Percentiles rank a stretch among this genome's conserved stretches.
Evolutionary conservation across 2,888 invertebrate species (phyloP).

Genomic region (Oxystoma pomonae): DNA sequence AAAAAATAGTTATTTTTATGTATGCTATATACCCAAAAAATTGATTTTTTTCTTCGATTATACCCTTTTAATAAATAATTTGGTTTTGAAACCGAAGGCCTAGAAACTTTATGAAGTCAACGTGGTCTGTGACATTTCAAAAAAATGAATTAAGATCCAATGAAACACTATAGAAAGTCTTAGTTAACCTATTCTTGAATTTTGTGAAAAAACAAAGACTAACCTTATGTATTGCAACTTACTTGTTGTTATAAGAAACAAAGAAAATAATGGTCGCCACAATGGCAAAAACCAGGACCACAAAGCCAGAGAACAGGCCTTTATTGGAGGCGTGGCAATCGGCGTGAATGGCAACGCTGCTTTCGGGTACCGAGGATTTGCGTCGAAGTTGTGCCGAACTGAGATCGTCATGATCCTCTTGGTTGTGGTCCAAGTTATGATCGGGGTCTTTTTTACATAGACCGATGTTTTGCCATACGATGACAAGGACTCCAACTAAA

Average conservation of each 20-base stretch:
- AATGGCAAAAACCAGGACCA: conserved; percentile 53
- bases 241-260: conserved; percentile 49
- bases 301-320: conserved; percentile 65
- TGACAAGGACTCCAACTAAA: conserved; percentile 66
- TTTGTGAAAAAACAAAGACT: no score
- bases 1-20: no score
- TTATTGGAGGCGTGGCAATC: conserved; percentile 76
- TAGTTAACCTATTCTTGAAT: no score
- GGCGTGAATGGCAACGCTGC: conserved; percentile 48
- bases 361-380: conserved; percentile 29
- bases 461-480: conserved; percentile 72
- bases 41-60: no score
- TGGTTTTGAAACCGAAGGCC: no score
- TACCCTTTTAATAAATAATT: no score
- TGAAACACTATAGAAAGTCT: no score
- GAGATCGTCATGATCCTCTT: neutral
- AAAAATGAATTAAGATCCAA: no score
- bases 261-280: conserved; percentile 60
- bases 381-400: neutral
- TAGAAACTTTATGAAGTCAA: no score
- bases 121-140: no score
- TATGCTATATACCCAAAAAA: no score
- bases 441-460: conserved; percentile 46
- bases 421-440: conserved; percentile 8
- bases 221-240: no score